A percentile compares a stretch with the other conserved stretches of the same genome.
Evolutionary conservation across 2,113 vertebrate genomes (phyloP).

Genomic region (Benitochromis conjunctus): DNA sequence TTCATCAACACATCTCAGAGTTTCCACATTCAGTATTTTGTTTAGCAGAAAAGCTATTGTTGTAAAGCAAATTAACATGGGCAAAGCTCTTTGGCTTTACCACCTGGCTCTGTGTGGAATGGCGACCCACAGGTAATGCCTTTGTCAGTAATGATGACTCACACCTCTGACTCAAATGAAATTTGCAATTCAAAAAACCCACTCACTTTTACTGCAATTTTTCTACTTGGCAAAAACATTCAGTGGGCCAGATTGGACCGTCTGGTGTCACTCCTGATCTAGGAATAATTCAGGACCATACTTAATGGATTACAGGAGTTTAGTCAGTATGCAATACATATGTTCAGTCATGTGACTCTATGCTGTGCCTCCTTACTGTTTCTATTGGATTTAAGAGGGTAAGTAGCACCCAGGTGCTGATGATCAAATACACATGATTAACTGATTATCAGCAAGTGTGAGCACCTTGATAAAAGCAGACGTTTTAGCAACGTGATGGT

Average conservation of each 20-base stretch:
- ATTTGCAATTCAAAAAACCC: not conserved
- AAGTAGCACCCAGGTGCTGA: not conserved
- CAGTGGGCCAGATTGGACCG: not conserved
- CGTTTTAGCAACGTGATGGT: not conserved
- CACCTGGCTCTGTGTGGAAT: not conserved
- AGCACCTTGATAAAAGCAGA: not conserved
- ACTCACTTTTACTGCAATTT: not conserved
- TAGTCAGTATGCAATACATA: not conserved
- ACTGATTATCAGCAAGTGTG: not conserved
- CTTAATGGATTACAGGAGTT: not conserved
- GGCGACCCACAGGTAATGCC: not conserved
- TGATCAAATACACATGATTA: not conserved
- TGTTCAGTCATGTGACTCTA: not conserved
- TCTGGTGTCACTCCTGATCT: not conserved
- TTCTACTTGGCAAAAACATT: not conserved
- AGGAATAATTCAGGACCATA: not conserved
- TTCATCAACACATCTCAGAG: not conserved
- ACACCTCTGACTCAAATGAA: not conserved
- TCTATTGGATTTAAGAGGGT: not conserved
- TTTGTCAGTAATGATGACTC: not conserved
- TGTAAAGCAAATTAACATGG: not conserved
- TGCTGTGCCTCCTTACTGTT: not conserved
- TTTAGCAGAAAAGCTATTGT: not conserved
- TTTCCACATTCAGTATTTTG: not conserved
- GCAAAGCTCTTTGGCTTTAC: not conserved